Conservation (phyloP, 2,888 invertebrate species). For the Orthosia gracilis region DNA sequence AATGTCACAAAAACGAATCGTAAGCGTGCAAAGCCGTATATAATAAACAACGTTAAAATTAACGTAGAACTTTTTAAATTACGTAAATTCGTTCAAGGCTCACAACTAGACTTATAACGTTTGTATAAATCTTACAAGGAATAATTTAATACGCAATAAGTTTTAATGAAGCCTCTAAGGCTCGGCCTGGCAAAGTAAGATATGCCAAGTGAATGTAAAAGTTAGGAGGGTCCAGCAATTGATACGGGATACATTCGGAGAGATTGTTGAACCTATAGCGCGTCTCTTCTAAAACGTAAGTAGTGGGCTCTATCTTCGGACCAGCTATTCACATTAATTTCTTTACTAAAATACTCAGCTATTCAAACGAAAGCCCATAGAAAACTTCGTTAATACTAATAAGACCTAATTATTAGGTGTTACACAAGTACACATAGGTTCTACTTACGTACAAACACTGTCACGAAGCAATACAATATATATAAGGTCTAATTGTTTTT, state of each 20-base stretch:
- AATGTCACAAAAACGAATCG: slow-evolving; percentile 55
- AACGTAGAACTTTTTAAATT: slow-evolving; percentile 55
- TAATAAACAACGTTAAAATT: slow-evolving; percentile 51
- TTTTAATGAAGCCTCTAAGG: slow-evolving; percentile 68
- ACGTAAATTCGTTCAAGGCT: slow-evolving; percentile 62
- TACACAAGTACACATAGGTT: slow-evolving; percentile 32
- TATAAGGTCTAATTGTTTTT: slow-evolving; percentile 53
- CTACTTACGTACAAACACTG: slow-evolving; percentile 61
- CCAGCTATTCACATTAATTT: slow-evolving; percentile 53
- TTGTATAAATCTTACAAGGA: slow-evolving; percentile 66
- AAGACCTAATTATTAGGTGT: background rate
- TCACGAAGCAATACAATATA: slow-evolving; percentile 55
- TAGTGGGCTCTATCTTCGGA: slow-evolving; percentile 47
- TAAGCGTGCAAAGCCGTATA: slow-evolving; percentile 33
- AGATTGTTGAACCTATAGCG: slow-evolving; percentile 58
- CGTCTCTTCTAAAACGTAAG: slow-evolving; percentile 51
- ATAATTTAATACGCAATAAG: slow-evolving; percentile 70
- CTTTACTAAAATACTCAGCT: slow-evolving; percentile 41
- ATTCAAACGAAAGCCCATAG: slow-evolving; percentile 39
- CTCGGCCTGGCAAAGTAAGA: slow-evolving; percentile 56
- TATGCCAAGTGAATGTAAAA: slow-evolving; percentile 65
- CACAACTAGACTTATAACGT: slow-evolving; percentile 63
- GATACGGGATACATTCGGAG: slow-evolving; percentile 60
- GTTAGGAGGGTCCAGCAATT: slow-evolving; percentile 64
- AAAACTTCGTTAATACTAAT: slow-evolving; percentile 7